These are phyloP conservation scores for Tachina lurida DNA, from an alignment of 2,888 invertebrate genomes.

Conservation along the genomic window DNA sequence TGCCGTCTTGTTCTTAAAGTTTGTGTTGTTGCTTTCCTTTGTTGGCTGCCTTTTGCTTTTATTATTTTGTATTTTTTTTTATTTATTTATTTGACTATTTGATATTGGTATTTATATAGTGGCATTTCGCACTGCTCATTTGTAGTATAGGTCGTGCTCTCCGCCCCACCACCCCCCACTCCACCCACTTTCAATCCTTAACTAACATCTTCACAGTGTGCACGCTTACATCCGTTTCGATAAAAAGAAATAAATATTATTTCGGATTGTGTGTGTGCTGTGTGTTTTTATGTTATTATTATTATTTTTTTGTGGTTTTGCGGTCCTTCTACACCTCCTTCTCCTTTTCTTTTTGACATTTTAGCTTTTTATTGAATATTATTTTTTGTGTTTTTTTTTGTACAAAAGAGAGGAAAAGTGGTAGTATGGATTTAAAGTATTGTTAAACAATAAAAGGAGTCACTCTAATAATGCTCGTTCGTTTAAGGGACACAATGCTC, in stretches of 20 bases:
- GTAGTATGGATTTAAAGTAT: slow-evolving; percentile 53
- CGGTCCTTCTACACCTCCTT: slow-evolving; percentile 8
- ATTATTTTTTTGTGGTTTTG: slow-evolving; percentile 59
- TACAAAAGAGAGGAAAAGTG: slow-evolving; percentile 40
- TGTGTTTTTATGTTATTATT: slow-evolving; percentile 66
- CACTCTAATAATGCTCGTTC: slow-evolving; percentile 50
- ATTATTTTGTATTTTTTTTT: slow-evolving; percentile 64
- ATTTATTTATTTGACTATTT: slow-evolving; percentile 65
- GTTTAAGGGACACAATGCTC: slow-evolving; percentile 47
- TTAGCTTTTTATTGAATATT: slow-evolving; percentile 72
- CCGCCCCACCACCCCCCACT: neutral
- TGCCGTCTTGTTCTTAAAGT: slow-evolving; percentile 2
- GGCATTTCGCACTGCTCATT: slow-evolving; percentile 55
- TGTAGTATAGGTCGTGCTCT: slow-evolving; percentile 41
- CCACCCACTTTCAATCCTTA: slow-evolving; percentile 48
- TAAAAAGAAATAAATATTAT: slow-evolving; percentile 79
- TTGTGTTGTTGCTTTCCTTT: slow-evolving; percentile 34
- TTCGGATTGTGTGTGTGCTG: slow-evolving; percentile 46
- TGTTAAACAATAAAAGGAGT: slow-evolving; percentile 60
- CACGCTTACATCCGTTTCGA: slow-evolving; percentile 80
- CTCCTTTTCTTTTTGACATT: slow-evolving; percentile 58
- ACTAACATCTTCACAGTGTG: slow-evolving; percentile 73
- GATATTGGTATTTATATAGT: slow-evolving; percentile 63
- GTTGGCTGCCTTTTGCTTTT: slow-evolving; percentile 33
- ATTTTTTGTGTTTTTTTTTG: slow-evolving; percentile 38